These are phyloP conservation scores for Lerema accius DNA, from an alignment of 1,140 invertebrate genomes.

Conservation along the genomic window DNA sequence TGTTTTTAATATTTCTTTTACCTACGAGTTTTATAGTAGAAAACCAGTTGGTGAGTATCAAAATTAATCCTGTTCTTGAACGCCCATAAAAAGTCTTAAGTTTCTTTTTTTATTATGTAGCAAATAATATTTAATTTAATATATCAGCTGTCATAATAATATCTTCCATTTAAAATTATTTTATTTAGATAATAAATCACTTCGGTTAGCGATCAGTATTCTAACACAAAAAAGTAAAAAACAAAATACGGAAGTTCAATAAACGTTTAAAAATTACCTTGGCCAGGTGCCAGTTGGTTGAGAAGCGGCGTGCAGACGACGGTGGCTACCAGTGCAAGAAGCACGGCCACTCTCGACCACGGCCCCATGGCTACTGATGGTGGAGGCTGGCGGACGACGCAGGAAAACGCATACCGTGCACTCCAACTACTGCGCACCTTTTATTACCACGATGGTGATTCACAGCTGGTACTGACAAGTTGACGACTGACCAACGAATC, in stretches of 20 bases:
- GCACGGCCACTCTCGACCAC: slow-evolving; percentile 51
- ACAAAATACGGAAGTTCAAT: too few species aligned
- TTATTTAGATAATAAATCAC: too few species aligned
- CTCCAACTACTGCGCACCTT: slow-evolving; percentile 46
- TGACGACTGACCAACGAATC: not conserved
- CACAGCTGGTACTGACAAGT: not conserved
- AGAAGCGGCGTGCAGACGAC: slow-evolving; percentile 57
- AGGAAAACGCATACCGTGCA: slow-evolving; percentile 55
- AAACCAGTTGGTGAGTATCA: too few species aligned
- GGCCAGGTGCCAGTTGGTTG: slow-evolving; percentile 64
- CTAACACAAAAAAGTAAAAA: not conserved
- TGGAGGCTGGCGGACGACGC: slow-evolving; percentile 31
- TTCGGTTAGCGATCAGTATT: too few species aligned
- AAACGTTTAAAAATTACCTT: slow-evolving; percentile 65
- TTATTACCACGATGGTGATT: slow-evolving; percentile 15
- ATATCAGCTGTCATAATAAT: too few species aligned
- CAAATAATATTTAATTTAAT: too few species aligned
- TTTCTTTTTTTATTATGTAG: too few species aligned
- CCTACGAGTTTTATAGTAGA: too few species aligned
- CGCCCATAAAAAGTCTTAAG: too few species aligned
- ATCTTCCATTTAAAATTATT: too few species aligned
- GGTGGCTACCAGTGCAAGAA: slow-evolving; percentile 44
- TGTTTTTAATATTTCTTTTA: too few species aligned
- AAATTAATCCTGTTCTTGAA: too few species aligned
- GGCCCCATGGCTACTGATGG: slow-evolving; percentile 67